These are phyloP conservation scores for Metridium senile DNA, from an alignment of 92 coral and sea anemone genomes.

Conservation along the genomic window DNA sequence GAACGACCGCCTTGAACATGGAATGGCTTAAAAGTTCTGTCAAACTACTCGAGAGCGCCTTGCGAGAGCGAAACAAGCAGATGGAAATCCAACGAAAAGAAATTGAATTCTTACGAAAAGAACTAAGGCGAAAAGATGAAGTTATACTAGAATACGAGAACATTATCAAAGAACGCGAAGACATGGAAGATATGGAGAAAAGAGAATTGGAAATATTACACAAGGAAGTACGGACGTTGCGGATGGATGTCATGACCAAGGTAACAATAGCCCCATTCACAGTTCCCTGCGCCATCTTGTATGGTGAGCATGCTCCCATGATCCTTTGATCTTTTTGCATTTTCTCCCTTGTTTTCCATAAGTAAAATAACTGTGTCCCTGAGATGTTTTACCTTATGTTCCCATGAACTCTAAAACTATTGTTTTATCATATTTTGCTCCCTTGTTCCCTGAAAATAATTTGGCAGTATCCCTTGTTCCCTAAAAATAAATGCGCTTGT, in stretches of 20 bases:
- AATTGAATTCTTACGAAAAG: conserved; percentile 88
- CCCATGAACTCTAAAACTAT: too few species aligned
- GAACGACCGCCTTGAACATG: conserved; percentile 75
- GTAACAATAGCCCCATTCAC: background rate
- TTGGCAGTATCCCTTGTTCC: too few species aligned
- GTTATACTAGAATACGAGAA: conserved; percentile 93
- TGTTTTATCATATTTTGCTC: too few species aligned
- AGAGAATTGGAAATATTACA: conserved; percentile 82
- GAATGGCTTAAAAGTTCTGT: conserved; percentile 94
- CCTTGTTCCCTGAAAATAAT: too few species aligned
- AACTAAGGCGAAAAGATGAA: conserved; percentile 89
- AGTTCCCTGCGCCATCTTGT: too few species aligned
- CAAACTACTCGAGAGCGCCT: conserved; percentile 81
- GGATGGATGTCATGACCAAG: conserved; percentile 89
- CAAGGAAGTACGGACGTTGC: conserved; percentile 71
- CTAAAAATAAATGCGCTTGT: too few species aligned
- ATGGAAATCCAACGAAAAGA: conserved; percentile 94
- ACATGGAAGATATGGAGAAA: conserved; percentile 94
- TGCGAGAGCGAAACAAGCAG: conserved; percentile 93
- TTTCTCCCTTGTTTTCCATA: too few species aligned
- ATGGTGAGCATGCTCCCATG: too few species aligned
- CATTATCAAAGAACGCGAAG: conserved; percentile 82
- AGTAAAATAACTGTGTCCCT: too few species aligned
- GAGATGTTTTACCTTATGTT: too few species aligned
- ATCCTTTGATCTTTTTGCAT: too few species aligned